Evolutionary conservation across 2,113 vertebrate species (phyloP).

Genomic region (Myiozetetes cayanensis): DNA sequence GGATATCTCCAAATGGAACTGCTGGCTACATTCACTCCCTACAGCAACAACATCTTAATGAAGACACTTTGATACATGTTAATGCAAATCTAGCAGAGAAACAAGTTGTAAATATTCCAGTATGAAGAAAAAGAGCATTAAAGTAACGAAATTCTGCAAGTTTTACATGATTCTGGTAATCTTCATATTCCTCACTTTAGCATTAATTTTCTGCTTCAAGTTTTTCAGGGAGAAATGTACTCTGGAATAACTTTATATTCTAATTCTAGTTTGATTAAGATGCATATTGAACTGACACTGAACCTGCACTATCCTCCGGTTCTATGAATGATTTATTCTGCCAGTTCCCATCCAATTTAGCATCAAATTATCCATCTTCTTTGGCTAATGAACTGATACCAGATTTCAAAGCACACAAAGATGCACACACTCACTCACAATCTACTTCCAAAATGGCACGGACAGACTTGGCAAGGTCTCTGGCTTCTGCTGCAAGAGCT

Average conservation of each 20-base stretch:
- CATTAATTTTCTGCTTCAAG: not conserved
- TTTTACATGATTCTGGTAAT: not conserved
- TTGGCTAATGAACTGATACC: not conserved
- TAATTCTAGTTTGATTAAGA: not conserved
- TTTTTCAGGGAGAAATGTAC: not conserved
- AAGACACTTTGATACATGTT: not conserved
- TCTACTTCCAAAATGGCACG: constrained; percentile 84
- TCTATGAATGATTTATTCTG: not conserved
- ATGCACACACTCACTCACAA: constrained; percentile 77
- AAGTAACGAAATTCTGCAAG: not conserved
- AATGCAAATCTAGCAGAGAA: not conserved
- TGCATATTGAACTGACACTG: not conserved
- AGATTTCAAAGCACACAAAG: not conserved
- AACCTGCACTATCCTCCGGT: not conserved
- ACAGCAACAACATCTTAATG: not conserved
- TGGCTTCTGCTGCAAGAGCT: constrained; percentile 82
- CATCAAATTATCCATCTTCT: not conserved
- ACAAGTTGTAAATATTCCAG: not conserved
- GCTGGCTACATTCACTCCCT: not conserved
- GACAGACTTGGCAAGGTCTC: constrained; percentile 83
- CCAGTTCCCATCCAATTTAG: not conserved
- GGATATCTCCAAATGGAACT: not conserved
- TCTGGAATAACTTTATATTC: not conserved
- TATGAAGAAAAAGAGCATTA: not conserved
- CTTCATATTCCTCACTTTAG: not conserved